phyloP scores from a whole-genome alignment of 2,113 vertebrate genomes.

The Hiodon alosoides region DNA sequence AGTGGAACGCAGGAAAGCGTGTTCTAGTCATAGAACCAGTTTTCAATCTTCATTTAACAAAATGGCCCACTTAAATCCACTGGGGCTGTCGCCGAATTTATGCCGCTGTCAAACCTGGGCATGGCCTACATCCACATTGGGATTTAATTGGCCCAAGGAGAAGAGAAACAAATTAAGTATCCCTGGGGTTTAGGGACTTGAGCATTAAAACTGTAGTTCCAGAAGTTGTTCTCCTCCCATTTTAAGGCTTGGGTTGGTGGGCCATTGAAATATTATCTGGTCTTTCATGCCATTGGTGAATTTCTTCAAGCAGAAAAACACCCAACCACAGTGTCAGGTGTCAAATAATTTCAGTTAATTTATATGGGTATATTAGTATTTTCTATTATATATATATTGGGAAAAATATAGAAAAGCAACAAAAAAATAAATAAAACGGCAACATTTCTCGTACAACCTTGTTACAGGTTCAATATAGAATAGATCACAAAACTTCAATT shows the following conservation, averaged over 20 bases:
- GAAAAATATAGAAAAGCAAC: neutral
- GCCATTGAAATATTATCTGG: conserved; percentile 3
- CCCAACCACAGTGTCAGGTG: neutral
- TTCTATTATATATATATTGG: too few species aligned
- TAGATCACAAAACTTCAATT: neutral
- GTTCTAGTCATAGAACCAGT: conserved; percentile 39
- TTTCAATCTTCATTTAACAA: conserved; percentile 43
- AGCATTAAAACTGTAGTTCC: conserved; percentile 40
- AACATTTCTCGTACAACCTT: neutral
- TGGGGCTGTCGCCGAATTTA: conserved; percentile 52
- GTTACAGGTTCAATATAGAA: too few species aligned
- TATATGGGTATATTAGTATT: too few species aligned
- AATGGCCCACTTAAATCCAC: conserved; percentile 46
- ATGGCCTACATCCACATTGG: conserved; percentile 39
- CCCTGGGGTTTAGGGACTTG: conserved; percentile 25
- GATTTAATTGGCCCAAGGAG: conserved; percentile 58
- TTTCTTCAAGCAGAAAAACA: neutral
- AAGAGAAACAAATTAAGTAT: conserved; percentile 38
- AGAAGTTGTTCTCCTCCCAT: conserved; percentile 23
- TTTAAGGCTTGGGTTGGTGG: conserved; percentile 16
- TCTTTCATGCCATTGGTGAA: too few species aligned
- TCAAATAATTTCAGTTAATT: neutral
- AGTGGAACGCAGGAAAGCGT: conserved; percentile 39
- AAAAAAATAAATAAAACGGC: neutral
- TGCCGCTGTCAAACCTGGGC: conserved; percentile 47